Evolutionary conservation across 1,140 invertebrate species (phyloP).

Genomic region (Lamellibrachia luymesi): DNA sequence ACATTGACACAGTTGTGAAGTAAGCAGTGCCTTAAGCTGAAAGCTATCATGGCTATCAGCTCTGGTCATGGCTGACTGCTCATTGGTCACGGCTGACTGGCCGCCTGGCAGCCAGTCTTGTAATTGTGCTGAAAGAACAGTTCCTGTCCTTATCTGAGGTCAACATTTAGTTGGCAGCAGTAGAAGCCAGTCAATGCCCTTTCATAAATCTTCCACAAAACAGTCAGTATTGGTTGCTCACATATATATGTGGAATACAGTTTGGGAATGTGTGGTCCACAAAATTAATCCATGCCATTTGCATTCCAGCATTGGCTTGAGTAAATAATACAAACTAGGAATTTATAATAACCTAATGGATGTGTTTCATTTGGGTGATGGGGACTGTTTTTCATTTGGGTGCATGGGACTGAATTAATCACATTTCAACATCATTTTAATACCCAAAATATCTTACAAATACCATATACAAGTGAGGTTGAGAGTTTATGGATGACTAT

Average conservation of each 20-base stretch:
- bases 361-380: no score
- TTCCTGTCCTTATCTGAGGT: background rate
- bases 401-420: background rate
- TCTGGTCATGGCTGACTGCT: background rate
- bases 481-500: no score
- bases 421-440: background rate
- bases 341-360: background rate
- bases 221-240: background rate
- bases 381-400: background rate
- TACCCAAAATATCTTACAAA: background rate
- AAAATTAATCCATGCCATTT: background rate
- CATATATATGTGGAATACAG: background rate
- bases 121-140: background rate
- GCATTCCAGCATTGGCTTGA: background rate
- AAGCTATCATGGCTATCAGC: background rate
- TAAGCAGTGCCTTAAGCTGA: background rate
- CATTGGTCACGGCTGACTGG: background rate
- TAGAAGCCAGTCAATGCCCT: background rate
- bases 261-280: background rate
- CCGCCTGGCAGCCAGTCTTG: background rate
- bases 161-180: background rate
- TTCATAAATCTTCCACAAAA: background rate
- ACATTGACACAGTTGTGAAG: constrained; percentile 4
- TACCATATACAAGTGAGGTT: no score
- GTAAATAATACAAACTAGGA: background rate